Conservation (phyloP, 2,888 invertebrate species). For the Paralinhomoeus sp. region DNA sequence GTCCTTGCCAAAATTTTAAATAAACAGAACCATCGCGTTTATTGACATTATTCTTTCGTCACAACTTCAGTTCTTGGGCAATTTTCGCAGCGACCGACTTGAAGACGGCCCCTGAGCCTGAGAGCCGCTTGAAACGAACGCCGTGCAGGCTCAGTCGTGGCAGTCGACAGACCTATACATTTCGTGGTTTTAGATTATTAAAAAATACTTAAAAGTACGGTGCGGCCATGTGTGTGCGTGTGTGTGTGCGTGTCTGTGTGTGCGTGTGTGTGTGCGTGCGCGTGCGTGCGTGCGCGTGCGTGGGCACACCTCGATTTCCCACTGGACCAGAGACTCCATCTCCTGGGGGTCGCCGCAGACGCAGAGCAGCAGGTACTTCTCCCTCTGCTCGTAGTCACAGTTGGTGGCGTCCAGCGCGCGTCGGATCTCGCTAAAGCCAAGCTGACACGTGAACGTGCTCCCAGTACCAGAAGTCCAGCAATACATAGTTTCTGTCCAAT, state of each 20-base stretch:
- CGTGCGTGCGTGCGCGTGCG: constrained; percentile 36
- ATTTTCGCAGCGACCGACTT: constrained; percentile 99
- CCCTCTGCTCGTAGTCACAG: constrained; percentile 97
- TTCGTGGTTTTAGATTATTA: too few species aligned
- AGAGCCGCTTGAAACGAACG: constrained; percentile 90
- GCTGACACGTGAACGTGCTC: too few species aligned
- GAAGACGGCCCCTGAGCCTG: constrained; percentile 87
- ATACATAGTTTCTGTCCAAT: too few species aligned
- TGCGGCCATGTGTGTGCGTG: background rate
- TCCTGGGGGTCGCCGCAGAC: constrained; percentile 96
- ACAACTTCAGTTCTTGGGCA: constrained; percentile 93
- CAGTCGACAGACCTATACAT: constrained; percentile 58
- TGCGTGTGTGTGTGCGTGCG: background rate
- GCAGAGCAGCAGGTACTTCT: constrained; percentile 84
- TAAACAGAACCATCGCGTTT: too few species aligned
- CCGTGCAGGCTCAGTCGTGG: constrained; percentile 92
- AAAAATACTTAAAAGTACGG: too few species aligned
- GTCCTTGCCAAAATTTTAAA: too few species aligned
- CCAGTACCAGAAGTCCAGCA: too few species aligned
- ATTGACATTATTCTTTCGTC: too few species aligned
- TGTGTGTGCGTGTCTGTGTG: too few species aligned
- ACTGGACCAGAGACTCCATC: constrained; percentile 76
- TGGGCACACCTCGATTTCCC: constrained; percentile 57
- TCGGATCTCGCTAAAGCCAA: constrained; percentile 25
- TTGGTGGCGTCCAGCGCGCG: constrained; percentile 81